These are phyloP conservation scores for Anastrepha ludens DNA, from an alignment of 1,140 invertebrate genomes.

Conservation along the genomic window DNA sequence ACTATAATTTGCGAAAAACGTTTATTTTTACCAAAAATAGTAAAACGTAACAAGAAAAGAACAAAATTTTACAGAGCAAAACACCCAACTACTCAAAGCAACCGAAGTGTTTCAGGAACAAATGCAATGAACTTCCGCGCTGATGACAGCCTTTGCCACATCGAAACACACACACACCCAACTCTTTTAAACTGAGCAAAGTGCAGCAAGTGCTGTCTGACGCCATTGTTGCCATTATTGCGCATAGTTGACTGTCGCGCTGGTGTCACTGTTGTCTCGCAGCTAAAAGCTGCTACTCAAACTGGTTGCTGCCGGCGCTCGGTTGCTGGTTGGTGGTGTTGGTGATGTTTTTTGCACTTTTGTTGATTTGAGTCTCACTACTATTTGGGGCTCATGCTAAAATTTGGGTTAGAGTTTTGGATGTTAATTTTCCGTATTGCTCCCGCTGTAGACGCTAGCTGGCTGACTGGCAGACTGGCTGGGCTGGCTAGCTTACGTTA, in stretches of 20 bases:
- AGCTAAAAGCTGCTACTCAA: background rate
- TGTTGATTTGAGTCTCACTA: background rate
- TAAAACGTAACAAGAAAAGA: too few species aligned
- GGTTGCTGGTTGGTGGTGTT: background rate
- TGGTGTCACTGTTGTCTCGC: constrained; percentile 17
- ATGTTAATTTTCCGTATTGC: background rate
- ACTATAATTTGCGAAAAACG: too few species aligned
- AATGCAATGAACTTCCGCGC: background rate
- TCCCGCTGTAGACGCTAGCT: background rate
- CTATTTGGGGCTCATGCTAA: background rate
- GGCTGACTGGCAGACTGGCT: too few species aligned
- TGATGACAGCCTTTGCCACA: background rate
- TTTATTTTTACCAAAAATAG: too few species aligned
- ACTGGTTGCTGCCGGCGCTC: background rate
- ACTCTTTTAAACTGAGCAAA: background rate
- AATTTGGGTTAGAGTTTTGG: background rate
- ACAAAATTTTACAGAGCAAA: too few species aligned
- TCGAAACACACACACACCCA: background rate
- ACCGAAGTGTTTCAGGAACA: too few species aligned
- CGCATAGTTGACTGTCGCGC: background rate
- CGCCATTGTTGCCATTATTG: background rate
- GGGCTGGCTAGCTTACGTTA: background rate
- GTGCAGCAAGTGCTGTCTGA: background rate
- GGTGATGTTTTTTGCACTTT: background rate
- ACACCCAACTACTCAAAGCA: too few species aligned